phyloP scores from a whole-genome alignment of 1,140 invertebrate genomes.

The Oreohelix idahoensis region DNA sequence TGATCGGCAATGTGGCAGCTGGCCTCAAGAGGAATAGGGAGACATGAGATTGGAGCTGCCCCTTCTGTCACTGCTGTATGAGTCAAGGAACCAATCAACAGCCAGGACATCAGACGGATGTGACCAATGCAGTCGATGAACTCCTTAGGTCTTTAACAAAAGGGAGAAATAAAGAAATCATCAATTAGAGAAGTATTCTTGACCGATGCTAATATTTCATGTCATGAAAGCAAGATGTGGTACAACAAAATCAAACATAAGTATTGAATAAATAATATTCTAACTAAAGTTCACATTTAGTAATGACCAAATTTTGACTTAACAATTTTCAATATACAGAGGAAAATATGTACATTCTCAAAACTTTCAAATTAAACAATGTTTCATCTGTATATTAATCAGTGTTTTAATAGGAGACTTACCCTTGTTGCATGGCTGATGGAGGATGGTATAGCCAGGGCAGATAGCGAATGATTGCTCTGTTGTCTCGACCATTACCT shows the following conservation, averaged over 20 bases:
- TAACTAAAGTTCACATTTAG: too few species aligned
- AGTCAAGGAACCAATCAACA: constrained; percentile 92
- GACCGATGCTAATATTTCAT: too few species aligned
- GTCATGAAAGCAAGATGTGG: too few species aligned
- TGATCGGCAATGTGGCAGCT: constrained; percentile 97
- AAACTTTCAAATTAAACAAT: too few species aligned
- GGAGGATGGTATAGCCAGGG: constrained; percentile 94
- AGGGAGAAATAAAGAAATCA: background rate
- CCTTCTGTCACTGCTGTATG: constrained; percentile 81
- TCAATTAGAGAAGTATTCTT: background rate
- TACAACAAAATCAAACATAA: too few species aligned
- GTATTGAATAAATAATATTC: too few species aligned
- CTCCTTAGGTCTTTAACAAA: constrained; percentile 84
- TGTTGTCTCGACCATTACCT: constrained; percentile 85
- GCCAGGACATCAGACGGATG: constrained; percentile 94
- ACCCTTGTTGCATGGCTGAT: constrained; percentile 89
- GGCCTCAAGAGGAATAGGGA: constrained; percentile 95
- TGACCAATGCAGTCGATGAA: constrained; percentile 96
- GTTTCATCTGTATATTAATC: too few species aligned
- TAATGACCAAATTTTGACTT: too few species aligned
- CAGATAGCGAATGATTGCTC: constrained; percentile 86
- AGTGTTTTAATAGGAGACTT: constrained; percentile 51
- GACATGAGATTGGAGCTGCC: constrained; percentile 76
- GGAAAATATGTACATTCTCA: too few species aligned
- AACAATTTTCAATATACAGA: too few species aligned